phyloP scores from a whole-genome alignment of 2,888 invertebrate genomes.

The Seira musarum region DNA sequence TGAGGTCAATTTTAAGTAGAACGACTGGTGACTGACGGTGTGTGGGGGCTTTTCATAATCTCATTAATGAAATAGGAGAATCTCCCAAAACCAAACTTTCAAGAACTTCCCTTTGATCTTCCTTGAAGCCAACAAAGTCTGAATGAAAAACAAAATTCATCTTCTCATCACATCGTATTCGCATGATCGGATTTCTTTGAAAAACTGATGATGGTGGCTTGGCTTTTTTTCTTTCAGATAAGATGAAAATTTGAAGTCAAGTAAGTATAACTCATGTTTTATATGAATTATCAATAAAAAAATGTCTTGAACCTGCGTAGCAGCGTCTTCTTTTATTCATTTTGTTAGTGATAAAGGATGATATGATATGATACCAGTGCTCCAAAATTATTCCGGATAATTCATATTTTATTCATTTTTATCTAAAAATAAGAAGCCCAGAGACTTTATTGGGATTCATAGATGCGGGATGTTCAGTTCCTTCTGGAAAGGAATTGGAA shows the following conservation, averaged over 20 bases:
- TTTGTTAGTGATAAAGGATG: background rate
- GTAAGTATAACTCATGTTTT: background rate
- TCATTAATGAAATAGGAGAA: too few species aligned
- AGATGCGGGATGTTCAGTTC: too few species aligned
- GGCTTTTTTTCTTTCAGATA: background rate
- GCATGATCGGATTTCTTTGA: background rate
- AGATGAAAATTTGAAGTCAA: background rate
- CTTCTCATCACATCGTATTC: background rate
- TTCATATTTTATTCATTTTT: slow-evolving; percentile 10
- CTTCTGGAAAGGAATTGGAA: background rate
- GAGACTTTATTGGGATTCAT: background rate
- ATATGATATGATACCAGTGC: background rate
- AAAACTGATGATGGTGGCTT: background rate
- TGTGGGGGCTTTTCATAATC: too few species aligned
- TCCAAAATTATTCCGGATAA: background rate
- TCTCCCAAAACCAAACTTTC: too few species aligned
- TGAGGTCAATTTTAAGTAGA: too few species aligned
- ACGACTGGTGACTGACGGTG: too few species aligned
- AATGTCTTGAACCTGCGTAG: background rate
- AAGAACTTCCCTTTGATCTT: background rate
- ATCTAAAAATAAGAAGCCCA: background rate
- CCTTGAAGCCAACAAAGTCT: background rate
- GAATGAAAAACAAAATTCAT: background rate
- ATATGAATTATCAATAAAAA: background rate
- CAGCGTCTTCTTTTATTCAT: background rate